Percentiles rank a stretch among this genome's conserved stretches.
phyloP scores from a whole-genome alignment of 2,113 vertebrate genomes.

The Sula dactylatra region DNA sequence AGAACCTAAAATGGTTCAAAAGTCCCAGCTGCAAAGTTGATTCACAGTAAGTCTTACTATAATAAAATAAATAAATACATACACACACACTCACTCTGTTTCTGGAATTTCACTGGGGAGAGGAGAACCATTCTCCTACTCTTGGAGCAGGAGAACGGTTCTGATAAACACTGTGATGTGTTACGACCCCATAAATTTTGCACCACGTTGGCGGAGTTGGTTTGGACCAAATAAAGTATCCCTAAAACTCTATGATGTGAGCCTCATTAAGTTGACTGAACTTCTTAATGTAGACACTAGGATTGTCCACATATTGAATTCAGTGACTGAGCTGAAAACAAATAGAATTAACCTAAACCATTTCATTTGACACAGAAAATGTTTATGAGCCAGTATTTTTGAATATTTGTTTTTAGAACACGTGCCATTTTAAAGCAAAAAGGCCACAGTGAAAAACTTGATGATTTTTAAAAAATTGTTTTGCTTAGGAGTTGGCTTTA shows the following conservation, averaged over 20 bases:
- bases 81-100: background rate
- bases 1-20: background rate
- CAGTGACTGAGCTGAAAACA: background rate
- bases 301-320: background rate
- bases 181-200: accelerated
- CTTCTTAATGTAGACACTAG: background rate
- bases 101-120: background rate
- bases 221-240: background rate
- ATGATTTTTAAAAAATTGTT: background rate
- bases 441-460: background rate
- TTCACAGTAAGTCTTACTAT: background rate
- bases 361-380: background rate
- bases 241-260: background rate
- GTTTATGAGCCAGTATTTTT: background rate
- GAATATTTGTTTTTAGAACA: background rate
- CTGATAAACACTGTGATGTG: background rate
- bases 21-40: background rate
- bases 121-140: background rate
- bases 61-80: background rate
- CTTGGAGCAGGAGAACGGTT: background rate
- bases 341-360: background rate
- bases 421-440: background rate
- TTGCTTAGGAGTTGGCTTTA: background rate
- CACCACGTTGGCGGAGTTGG: background rate
- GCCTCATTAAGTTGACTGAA: background rate